These are phyloP conservation scores for Drosophila villosipedis DNA, from an alignment of 2,888 invertebrate genomes.

Conservation along the genomic window DNA sequence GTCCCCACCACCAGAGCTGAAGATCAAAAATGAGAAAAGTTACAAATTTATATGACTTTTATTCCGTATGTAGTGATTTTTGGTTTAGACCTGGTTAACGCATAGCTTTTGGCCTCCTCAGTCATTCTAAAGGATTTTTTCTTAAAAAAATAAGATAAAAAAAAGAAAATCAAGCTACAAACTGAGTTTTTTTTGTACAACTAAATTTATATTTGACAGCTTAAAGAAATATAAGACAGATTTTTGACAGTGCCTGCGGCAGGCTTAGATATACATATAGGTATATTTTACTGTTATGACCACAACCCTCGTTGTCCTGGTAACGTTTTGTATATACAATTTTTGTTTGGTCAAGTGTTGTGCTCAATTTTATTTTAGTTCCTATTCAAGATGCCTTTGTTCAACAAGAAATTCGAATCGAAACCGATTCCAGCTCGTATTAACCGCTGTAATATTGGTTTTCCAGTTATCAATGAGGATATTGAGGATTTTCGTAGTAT, in stretches of 20 bases:
- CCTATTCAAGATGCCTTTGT: slow-evolving; percentile 81
- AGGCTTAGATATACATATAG: no score
- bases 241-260: not conserved
- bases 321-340: slow-evolving; percentile 35
- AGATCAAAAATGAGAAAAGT: not conserved
- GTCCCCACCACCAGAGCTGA: slow-evolving; percentile 45
- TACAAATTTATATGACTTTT: not conserved
- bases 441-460: slow-evolving; percentile 81
- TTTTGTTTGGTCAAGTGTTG: slow-evolving; percentile 32
- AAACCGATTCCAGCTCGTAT: slow-evolving; percentile 81
- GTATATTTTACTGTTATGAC: slow-evolving; percentile 34
- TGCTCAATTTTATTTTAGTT: slow-evolving; percentile 12
- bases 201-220: slow-evolving; percentile 43
- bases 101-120: slow-evolving; percentile 49
- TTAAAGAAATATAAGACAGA: not conserved
- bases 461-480: slow-evolving; percentile 81
- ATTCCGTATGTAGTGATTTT: not conserved
- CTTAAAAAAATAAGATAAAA: not conserved
- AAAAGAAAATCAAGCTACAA: not conserved
- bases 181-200: not conserved
- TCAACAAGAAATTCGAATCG: slow-evolving; percentile 84
- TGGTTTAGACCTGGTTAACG: slow-evolving; percentile 38
- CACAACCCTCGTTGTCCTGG: slow-evolving; percentile 53
- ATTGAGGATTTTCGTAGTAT: slow-evolving; percentile 83
- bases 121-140: slow-evolving; percentile 38